Conservation (phyloP, 2,797 vertebrate genomes). For the Sebastes cheni region DNA sequence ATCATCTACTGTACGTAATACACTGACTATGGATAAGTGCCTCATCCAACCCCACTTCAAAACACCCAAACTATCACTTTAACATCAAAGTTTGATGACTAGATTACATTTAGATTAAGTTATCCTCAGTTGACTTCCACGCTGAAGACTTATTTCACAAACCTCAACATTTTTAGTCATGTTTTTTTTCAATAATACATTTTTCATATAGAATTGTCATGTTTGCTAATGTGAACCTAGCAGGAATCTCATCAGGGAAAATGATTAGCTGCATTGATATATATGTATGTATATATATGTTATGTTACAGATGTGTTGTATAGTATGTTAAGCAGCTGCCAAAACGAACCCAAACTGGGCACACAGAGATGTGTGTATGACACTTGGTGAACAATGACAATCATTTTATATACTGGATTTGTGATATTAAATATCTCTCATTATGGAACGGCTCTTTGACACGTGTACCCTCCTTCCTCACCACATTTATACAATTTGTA, state of each 20-base stretch:
- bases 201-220: neutral
- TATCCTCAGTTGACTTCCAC: neutral
- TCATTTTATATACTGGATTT: neutral
- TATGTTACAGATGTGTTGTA: neutral
- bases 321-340: slow-evolving; percentile 45
- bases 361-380: slow-evolving; percentile 10
- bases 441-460: slow-evolving; percentile 1
- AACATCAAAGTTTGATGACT: neutral
- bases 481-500: neutral
- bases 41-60: neutral
- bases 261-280: slow-evolving; percentile 9
- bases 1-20: neutral
- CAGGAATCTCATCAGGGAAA: neutral
- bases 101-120: slow-evolving; percentile 6
- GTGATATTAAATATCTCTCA: slow-evolving; percentile 26
- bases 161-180: neutral
- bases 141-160: neutral
- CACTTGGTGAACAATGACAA: slow-evolving; percentile 36
- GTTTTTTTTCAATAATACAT: neutral
- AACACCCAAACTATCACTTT: neutral
- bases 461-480: neutral
- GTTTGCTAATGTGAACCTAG: neutral
- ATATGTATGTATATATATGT: neutral
- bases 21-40: neutral
- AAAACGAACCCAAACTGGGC: neutral